Base-by-base conservation (phyloP, 1,140 invertebrate species). In the Formica selysi region DNA sequence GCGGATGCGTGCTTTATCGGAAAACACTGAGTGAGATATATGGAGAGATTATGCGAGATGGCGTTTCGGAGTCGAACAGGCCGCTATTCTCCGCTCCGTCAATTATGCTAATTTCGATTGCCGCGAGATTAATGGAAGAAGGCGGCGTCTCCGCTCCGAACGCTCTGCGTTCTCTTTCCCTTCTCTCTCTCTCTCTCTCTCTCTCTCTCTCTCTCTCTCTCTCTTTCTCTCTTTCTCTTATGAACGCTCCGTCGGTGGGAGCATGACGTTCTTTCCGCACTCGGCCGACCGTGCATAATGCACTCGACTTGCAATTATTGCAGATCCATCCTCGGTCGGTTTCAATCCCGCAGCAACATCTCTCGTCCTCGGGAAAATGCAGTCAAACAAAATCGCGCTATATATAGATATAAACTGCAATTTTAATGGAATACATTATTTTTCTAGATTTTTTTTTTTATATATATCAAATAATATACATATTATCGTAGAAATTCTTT, bases 31-130 rank as follows among this genome's bases (percentile, higher is more conserved):
- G 93, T 93, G 94, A 95, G 94, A 95, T 94, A 93, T 94, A 95
- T 94, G 91, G 93, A 84, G 86, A 93, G 93, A 94, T 94, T 95
- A 94, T 95, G 90, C 94, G 92, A 91, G 90, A 95, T 94, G 94
- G 93, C 92, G 93, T 94, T 94, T 94, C 92, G 86, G 91, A 94
- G 92, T 93, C 92, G 93, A 94, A 94, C 93, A 93, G 92, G 91
- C 91, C 90, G 92, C 93, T 92, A 94, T 95, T 95, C 93, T 93
- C 91, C 94, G 93, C 93, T 94, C 93, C 93, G 94, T 94, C 94
- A 95, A 95, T 95, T 95, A 95, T 95, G 94, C 93, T 95, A 95
- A 95, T 95, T 95, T 93, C 93, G 91, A 93, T 94, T 94, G 92
- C 93, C 91, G 86, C 91, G 94, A 95, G 94, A 95, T 94, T 95